phyloP scores from a whole-genome alignment of 2,797 vertebrate species.

The Bradypus variegatus region DNA sequence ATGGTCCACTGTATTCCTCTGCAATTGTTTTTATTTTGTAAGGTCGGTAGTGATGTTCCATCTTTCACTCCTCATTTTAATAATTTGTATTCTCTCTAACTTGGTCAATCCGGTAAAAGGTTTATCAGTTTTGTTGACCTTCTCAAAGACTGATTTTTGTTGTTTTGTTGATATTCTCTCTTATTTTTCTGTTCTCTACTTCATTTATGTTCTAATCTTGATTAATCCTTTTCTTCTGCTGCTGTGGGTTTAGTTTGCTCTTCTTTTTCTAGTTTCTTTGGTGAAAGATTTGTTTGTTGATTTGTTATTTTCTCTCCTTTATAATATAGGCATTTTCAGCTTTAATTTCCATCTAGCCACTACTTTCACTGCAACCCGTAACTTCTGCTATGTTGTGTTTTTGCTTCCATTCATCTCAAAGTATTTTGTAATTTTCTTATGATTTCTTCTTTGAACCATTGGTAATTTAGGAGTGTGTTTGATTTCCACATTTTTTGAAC shows the following conservation, averaged over 20 bases:
- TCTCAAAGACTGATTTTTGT: background rate
- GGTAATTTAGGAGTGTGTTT: background rate
- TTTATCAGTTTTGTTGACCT: background rate
- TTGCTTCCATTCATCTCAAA: background rate
- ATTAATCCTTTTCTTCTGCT: background rate
- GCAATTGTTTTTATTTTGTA: background rate
- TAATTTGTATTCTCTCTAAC: background rate
- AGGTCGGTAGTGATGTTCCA: background rate
- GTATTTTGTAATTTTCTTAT: background rate
- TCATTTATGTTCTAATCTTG: background rate
- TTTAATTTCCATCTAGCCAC: background rate
- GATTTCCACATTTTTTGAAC: background rate
- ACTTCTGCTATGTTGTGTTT: background rate
- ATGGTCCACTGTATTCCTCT: background rate
- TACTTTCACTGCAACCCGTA: background rate
- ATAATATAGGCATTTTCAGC: background rate
- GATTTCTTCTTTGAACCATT: background rate
- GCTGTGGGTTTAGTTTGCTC: background rate
- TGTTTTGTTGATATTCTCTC: background rate
- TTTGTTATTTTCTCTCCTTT: background rate
- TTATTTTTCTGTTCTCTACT: background rate
- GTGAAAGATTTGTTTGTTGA: background rate
- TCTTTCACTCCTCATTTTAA: background rate
- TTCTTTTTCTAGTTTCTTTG: background rate
- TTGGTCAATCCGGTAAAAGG: background rate